Evolutionary conservation across 2,888 invertebrate genomes (phyloP).

Genomic region (Athrips mouffetella): DNA sequence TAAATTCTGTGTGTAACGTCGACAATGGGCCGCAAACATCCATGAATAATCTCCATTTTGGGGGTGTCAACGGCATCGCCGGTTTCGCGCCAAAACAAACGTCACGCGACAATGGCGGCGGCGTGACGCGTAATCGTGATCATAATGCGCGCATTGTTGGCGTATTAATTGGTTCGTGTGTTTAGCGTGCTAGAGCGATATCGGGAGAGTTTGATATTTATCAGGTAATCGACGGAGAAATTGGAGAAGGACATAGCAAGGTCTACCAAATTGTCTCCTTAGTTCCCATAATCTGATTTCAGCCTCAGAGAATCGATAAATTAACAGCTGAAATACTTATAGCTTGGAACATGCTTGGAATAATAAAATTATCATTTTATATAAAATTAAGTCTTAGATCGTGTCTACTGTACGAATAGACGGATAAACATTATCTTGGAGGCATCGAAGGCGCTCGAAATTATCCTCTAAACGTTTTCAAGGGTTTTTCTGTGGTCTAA

Average conservation of each 20-base stretch:
- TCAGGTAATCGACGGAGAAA: constrained; percentile 25
- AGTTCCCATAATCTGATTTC: too few relatives aligned
- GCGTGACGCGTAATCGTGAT: constrained; percentile 50
- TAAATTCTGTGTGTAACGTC: constrained; percentile 64
- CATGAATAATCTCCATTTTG: constrained; percentile 75
- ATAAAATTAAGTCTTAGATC: too few relatives aligned
- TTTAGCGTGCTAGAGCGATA: constrained; percentile 1
- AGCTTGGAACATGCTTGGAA: too few relatives aligned
- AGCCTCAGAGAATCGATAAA: too few relatives aligned
- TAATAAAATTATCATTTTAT: too few relatives aligned
- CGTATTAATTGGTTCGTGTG: constrained; percentile 53
- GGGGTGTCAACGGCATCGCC: constrained; percentile 69
- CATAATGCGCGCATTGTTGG: constrained; percentile 58
- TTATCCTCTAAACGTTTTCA: too few relatives aligned
- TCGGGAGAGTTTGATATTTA: constrained; percentile 14
- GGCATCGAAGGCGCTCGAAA: too few relatives aligned
- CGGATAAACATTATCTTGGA: too few relatives aligned
- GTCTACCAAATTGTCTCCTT: not conserved
- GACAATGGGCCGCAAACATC: constrained; percentile 68
- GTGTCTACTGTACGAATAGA: too few relatives aligned
- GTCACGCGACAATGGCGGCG: constrained; percentile 60
- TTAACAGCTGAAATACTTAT: too few relatives aligned
- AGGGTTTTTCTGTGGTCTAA: too few relatives aligned
- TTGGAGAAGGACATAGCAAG: constrained; percentile 17
- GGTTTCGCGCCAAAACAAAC: constrained; percentile 66